Conservation (phyloP, 1,140 invertebrate genomes). For the Hycleus cichorii region DNA sequence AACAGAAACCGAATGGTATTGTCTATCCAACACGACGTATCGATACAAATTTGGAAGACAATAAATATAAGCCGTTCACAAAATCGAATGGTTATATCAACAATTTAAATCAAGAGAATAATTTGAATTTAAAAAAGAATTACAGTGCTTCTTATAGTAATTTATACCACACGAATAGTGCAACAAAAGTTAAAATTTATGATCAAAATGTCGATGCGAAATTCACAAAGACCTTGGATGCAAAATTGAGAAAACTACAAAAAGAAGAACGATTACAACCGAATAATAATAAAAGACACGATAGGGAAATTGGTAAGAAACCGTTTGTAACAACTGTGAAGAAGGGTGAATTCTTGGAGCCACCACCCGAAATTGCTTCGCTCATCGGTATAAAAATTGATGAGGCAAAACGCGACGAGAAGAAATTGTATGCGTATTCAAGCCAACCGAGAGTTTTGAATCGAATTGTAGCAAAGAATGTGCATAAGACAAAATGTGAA, state of each 20-base stretch:
- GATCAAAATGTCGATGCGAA: constrained; percentile 38
- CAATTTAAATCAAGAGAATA: constrained; percentile 17
- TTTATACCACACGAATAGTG: constrained; percentile 32
- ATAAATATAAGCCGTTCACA: constrained; percentile 34
- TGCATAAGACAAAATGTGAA: constrained; percentile 30
- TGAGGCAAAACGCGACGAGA: constrained; percentile 29
- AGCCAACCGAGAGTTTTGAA: constrained; percentile 50
- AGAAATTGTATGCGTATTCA: constrained; percentile 51
- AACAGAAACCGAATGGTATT: constrained; percentile 44
- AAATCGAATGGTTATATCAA: constrained; percentile 35
- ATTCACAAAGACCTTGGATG: constrained; percentile 56
- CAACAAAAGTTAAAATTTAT: constrained; percentile 32
- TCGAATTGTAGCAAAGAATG: constrained; percentile 17
- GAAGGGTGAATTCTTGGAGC: constrained; percentile 66
- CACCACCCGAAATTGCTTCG: constrained; percentile 61
- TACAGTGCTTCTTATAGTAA: constrained; percentile 43
- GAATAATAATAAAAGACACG: constrained; percentile 38
- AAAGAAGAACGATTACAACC: constrained; percentile 45
- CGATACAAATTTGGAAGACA: constrained; percentile 32
- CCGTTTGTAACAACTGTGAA: constrained; percentile 73
- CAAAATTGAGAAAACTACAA: constrained; percentile 54
- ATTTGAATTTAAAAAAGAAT: constrained; percentile 29
- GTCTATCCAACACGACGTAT: constrained; percentile 44
- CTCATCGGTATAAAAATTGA: constrained; percentile 50
- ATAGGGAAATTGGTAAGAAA: constrained; percentile 29